Conservation (phyloP, 2,888 invertebrate species). For the Cerastoderma edule region DNA sequence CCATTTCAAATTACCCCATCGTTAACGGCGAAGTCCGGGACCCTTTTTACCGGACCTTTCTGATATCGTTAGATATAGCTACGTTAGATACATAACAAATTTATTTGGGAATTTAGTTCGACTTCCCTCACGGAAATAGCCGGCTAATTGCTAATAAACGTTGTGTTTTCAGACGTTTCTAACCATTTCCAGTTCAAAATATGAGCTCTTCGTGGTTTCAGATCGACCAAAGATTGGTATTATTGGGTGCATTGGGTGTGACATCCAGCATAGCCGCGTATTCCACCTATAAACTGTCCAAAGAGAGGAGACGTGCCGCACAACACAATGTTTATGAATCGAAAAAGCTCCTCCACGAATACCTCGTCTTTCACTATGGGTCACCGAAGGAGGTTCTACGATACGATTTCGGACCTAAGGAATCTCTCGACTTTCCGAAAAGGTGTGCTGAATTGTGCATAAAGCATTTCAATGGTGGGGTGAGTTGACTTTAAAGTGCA, state of each 20-base stretch:
- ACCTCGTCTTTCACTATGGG: slow-evolving; percentile 81
- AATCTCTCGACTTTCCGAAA: slow-evolving; percentile 79
- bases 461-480: slow-evolving; percentile 72
- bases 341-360: slow-evolving; percentile 77
- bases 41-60: too few relatives aligned
- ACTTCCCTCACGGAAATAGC: too few relatives aligned
- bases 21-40: too few relatives aligned
- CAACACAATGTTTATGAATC: slow-evolving; percentile 79
- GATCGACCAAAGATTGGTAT: slow-evolving; percentile 72
- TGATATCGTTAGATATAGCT: too few relatives aligned
- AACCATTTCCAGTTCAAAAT: background rate
- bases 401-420: slow-evolving; percentile 78
- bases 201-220: slow-evolving; percentile 47
- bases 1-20: too few relatives aligned
- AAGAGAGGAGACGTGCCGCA: slow-evolving; percentile 44
- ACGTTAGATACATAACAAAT: too few relatives aligned
- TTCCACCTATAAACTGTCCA: slow-evolving; percentile 66
- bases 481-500: slow-evolving; percentile 32
- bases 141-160: too few relatives aligned
- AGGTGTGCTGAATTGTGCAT: slow-evolving; percentile 81
- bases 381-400: slow-evolving; percentile 70
- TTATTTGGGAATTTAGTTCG: too few relatives aligned
- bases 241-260: slow-evolving; percentile 65
- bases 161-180: too few relatives aligned
- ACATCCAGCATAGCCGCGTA: slow-evolving; percentile 71